A percentile compares a stretch with the other conserved stretches of the same genome.
Conservation (phyloP, 1,140 invertebrate species). For the Teleopsis dalmanni region DNA sequence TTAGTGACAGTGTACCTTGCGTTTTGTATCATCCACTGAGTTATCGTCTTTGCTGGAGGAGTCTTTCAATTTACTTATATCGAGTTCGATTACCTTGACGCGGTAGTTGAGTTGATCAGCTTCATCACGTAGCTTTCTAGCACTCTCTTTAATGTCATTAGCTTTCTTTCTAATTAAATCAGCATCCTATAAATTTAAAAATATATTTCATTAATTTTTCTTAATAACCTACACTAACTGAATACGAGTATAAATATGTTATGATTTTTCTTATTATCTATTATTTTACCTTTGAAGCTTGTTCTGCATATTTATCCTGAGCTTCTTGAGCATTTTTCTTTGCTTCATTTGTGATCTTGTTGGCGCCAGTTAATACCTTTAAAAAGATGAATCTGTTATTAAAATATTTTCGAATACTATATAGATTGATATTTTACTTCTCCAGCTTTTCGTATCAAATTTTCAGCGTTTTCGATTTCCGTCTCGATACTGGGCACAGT, state of each 20-base stretch:
- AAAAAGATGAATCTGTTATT: neutral
- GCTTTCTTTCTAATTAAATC: constrained; percentile 68
- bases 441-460: constrained; percentile 56
- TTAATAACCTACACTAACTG: neutral
- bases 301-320: constrained; percentile 60
- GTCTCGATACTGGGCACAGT: constrained; percentile 67
- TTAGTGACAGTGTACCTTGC: constrained; percentile 45
- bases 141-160: constrained; percentile 65
- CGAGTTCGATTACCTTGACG: constrained; percentile 61
- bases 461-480: constrained; percentile 49
- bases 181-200: constrained; percentile 50
- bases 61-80: constrained; percentile 64
- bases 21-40: constrained; percentile 63
- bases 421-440: constrained; percentile 49
- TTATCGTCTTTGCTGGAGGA: constrained; percentile 66
- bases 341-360: constrained; percentile 68
- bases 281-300: constrained; percentile 60
- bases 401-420: constrained; percentile 50
- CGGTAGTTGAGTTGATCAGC: constrained; percentile 62
- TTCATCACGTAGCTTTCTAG: constrained; percentile 64
- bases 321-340: constrained; percentile 69
- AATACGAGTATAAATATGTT: neutral
- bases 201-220: constrained; percentile 3
- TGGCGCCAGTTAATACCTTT: constrained; percentile 59
- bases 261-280: neutral